Conservation (phyloP, 2,113 vertebrate genomes). For the Patagioenas fasciata region DNA sequence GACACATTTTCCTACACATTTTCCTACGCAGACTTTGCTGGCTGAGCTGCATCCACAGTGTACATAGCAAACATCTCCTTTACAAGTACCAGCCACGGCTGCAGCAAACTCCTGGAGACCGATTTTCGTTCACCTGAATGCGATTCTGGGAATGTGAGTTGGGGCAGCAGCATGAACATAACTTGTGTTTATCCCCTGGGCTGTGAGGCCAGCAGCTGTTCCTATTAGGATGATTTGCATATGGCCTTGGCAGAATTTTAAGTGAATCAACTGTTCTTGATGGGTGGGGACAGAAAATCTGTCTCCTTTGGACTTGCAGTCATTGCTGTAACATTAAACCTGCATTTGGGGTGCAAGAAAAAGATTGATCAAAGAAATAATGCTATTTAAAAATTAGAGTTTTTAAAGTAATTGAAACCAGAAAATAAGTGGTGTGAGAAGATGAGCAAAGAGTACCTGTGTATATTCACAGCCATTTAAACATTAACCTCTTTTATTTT, state of each 20-base stretch:
- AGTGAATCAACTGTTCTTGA: constrained; percentile 19
- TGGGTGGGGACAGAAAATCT: constrained; percentile 56
- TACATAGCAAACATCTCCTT: neutral
- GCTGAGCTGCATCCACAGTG: neutral
- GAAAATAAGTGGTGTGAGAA: neutral
- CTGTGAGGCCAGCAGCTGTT: constrained; percentile 51
- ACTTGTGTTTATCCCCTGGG: constrained; percentile 47
- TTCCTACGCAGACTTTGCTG: neutral
- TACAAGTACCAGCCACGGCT: neutral
- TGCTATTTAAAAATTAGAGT: neutral
- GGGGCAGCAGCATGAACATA: neutral
- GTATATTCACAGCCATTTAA: neutral
- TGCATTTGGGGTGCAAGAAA: neutral
- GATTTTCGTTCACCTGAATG: neutral
- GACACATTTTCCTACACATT: neutral
- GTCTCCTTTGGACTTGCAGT: neutral
- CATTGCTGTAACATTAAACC: neutral
- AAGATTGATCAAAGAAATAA: neutral
- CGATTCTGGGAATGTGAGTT: neutral
- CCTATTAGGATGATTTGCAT: constrained; percentile 16
- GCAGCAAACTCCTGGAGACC: neutral
- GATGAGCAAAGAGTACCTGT: neutral
- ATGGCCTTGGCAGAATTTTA: neutral
- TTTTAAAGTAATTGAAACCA: neutral
- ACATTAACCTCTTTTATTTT: neutral